These are phyloP conservation scores for Paratilapia polleni DNA, from an alignment of 2,113 vertebrate species.

Conservation along the genomic window DNA sequence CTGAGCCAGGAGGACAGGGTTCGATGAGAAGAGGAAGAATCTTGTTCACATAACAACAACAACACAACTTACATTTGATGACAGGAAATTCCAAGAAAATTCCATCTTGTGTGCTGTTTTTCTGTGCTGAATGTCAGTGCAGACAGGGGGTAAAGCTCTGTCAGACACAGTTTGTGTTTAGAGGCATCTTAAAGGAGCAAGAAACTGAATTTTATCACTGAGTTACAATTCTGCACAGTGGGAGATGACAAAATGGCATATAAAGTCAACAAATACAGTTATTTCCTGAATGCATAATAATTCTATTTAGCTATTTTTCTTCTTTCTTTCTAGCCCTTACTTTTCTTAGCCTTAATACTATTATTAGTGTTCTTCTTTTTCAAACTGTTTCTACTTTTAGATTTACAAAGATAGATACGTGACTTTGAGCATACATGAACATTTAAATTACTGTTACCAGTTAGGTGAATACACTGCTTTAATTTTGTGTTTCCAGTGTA, in stretches of 20 bases:
- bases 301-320: background rate
- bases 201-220: background rate
- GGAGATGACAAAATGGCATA: background rate
- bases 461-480: too few species aligned
- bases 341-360: background rate
- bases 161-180: background rate
- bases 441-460: background rate
- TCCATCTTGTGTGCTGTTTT: slow-evolving; percentile 20
- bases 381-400: background rate
- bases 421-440: too few species aligned
- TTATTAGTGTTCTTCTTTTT: background rate
- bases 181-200: background rate
- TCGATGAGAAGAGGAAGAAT: slow-evolving; percentile 22
- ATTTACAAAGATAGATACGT: too few species aligned
- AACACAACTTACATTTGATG: slow-evolving; percentile 51
- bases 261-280: background rate
- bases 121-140: slow-evolving; percentile 18
- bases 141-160: background rate
- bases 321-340: background rate
- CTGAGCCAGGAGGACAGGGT: slow-evolving; percentile 9
- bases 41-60: slow-evolving; percentile 40
- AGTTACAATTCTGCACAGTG: background rate
- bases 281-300: background rate
- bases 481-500: too few species aligned
- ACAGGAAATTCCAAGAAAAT: slow-evolving; percentile 69